phyloP scores from a whole-genome alignment of 2,888 invertebrate genomes.

The Cosmopolites sordidus region DNA sequence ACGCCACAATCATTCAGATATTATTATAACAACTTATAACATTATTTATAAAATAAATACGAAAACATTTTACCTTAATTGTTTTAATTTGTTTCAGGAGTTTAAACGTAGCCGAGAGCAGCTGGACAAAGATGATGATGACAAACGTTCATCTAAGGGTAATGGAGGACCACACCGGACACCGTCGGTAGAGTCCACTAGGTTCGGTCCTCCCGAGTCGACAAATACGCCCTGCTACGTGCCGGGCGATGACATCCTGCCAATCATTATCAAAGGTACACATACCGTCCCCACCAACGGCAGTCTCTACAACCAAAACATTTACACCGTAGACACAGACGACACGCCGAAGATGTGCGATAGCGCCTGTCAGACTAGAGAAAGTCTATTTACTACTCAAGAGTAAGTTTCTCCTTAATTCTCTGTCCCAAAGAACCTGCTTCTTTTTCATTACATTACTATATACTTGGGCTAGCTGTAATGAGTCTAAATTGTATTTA shows the following conservation, averaged over 20 bases:
- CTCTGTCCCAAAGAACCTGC: background rate
- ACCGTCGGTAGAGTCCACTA: conserved; percentile 25
- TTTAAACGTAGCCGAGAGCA: conserved; percentile 32
- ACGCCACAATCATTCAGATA: no score
- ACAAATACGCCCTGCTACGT: conserved; percentile 49
- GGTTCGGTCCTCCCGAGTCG: conserved; percentile 31
- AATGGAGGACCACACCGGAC: conserved; percentile 20
- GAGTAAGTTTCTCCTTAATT: conserved; percentile 22
- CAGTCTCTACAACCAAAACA: conserved; percentile 38
- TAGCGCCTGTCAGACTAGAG: conserved; percentile 78
- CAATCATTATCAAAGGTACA: conserved; percentile 44
- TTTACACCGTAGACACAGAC: conserved; percentile 41
- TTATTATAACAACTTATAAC: no score
- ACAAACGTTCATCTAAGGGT: conserved; percentile 22
- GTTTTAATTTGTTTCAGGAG: no score
- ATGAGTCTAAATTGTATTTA: no score
- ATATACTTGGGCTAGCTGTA: no score
- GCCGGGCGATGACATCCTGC: conserved; percentile 48
- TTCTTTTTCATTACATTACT: no score
- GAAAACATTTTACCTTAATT: no score
- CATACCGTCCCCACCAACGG: conserved; percentile 37
- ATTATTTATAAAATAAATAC: no score
- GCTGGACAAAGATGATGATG: conserved; percentile 32
- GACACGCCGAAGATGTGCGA: conserved; percentile 61
- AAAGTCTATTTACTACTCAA: conserved; percentile 62